These are phyloP conservation scores for Ptychadena robeensis DNA, from an alignment of 2,797 vertebrate species.

Conservation along the genomic window DNA sequence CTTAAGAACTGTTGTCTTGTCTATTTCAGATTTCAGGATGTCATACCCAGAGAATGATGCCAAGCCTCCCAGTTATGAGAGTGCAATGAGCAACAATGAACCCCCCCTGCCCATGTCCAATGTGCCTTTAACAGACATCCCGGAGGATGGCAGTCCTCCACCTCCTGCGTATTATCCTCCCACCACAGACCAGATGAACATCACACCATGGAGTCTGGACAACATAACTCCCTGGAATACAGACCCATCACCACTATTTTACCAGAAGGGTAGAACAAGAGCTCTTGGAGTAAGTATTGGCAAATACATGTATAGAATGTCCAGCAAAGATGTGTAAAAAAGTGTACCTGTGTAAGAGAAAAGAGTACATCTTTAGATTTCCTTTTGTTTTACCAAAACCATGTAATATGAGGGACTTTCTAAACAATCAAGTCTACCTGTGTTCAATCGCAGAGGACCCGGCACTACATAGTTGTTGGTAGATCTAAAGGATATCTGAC, in stretches of 20 bases:
- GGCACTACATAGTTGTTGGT: too few relatives aligned
- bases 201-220: neutral
- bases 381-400: too few relatives aligned
- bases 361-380: too few relatives aligned
- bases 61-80: neutral
- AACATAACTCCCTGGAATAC: neutral
- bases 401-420: too few relatives aligned
- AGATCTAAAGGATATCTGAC: too few relatives aligned
- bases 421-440: too few relatives aligned
- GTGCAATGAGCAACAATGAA: too few relatives aligned
- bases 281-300: conserved; percentile 8
- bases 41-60: neutral
- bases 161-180: neutral
- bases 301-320: neutral
- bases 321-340: too few relatives aligned
- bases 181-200: neutral
- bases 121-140: too few relatives aligned
- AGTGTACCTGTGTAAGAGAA: too few relatives aligned
- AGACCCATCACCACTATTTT: neutral
- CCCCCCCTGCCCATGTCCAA: neutral
- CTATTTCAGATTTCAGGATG: neutral
- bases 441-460: too few relatives aligned
- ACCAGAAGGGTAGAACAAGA: conserved; percentile 1
- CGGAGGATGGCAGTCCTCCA: neutral
- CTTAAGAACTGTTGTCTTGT: neutral